A percentile compares a stretch with the other conserved stretches of the same genome.
These are phyloP conservation scores for Aldrovandia affinis DNA, from an alignment of 2,797 vertebrate species.

Conservation along the genomic window DNA sequence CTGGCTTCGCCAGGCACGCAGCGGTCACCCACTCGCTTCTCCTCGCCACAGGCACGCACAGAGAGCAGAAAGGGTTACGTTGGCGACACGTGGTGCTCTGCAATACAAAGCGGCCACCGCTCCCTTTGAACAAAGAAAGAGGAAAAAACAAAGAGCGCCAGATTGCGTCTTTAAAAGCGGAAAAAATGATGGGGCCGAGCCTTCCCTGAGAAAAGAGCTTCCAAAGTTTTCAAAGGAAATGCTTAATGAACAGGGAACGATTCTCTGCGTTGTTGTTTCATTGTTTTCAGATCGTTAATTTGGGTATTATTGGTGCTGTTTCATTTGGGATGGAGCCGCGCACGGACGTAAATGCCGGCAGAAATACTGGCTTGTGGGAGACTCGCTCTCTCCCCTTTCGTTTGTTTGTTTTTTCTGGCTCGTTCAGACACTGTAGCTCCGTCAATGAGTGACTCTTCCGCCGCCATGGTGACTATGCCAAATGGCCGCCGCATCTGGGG, in stretches of 20 bases:
- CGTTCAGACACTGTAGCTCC: background rate
- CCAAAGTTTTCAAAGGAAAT: slow-evolving; percentile 39
- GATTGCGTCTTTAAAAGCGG: slow-evolving; percentile 73
- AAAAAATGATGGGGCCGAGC: slow-evolving; percentile 55
- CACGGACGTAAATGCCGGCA: slow-evolving; percentile 35
- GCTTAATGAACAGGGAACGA: slow-evolving; percentile 46
- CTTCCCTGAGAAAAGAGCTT: slow-evolving; percentile 47
- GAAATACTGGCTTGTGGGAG: slow-evolving; percentile 9
- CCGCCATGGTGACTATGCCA: background rate
- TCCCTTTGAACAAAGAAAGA: slow-evolving; percentile 58
- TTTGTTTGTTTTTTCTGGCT: slow-evolving; percentile 10
- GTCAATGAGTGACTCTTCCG: background rate
- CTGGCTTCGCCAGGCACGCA: background rate
- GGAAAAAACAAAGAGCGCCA: slow-evolving; percentile 72
- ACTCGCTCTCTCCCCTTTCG: slow-evolving; percentile 4
- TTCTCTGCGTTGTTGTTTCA: slow-evolving; percentile 33
- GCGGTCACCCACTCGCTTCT: background rate
- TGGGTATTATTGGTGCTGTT: slow-evolving; percentile 36
- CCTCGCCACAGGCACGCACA: slow-evolving; percentile 30
- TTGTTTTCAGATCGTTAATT: slow-evolving; percentile 39
- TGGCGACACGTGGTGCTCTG: slow-evolving; percentile 56
- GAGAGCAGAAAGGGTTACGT: slow-evolving; percentile 30
- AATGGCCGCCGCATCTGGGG: background rate
- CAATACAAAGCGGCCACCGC: slow-evolving; percentile 64
- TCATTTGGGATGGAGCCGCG: slow-evolving; percentile 14